A percentile compares a stretch with the other conserved stretches of the same genome.
Conservation (phyloP, 2,797 vertebrate genomes). For the Echiichthys vipera region DNA sequence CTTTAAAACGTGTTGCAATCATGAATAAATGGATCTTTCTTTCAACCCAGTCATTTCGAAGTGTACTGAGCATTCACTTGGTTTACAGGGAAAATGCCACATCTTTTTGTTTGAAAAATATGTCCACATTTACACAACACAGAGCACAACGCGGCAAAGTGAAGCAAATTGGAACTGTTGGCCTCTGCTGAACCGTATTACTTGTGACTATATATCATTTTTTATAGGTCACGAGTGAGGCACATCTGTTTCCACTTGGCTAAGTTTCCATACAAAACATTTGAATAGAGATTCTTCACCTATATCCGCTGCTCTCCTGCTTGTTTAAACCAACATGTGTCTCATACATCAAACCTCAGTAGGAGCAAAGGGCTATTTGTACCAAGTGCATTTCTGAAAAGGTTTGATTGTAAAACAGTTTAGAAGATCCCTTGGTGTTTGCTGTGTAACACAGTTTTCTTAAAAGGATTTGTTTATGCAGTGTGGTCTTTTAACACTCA, state of each 20-base stretch:
- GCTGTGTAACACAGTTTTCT: conserved; percentile 64
- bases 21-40: conserved; percentile 78
- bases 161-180: conserved; percentile 96
- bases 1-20: conserved; percentile 76
- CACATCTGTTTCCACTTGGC: conserved; percentile 98
- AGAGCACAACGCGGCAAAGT: conserved; percentile 92
- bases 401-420: conserved; percentile 44
- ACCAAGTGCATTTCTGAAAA: conserved; percentile 38
- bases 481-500: conserved; percentile 80
- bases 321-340: conserved; percentile 72
- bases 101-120: conserved; percentile 91
- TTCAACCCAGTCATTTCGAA: conserved; percentile 65
- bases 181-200: conserved; percentile 93
- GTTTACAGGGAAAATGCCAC: conserved; percentile 68
- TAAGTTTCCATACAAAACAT: conserved; percentile 93
- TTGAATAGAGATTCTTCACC: conserved; percentile 88
- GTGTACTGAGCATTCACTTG: conserved; percentile 28
- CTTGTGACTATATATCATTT: conserved; percentile 95
- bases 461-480: conserved; percentile 85
- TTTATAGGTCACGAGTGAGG: conserved; percentile 93
- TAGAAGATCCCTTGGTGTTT: conserved; percentile 70
- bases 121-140: conserved; percentile 93
- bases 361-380: conserved; percentile 26
- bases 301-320: conserved; percentile 65
- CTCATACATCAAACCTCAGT: conserved; percentile 67